A percentile compares a stretch with the other conserved stretches of the same genome.
Conservation (phyloP, 2,113 vertebrate genomes). For the Solenodon paradoxus region DNA sequence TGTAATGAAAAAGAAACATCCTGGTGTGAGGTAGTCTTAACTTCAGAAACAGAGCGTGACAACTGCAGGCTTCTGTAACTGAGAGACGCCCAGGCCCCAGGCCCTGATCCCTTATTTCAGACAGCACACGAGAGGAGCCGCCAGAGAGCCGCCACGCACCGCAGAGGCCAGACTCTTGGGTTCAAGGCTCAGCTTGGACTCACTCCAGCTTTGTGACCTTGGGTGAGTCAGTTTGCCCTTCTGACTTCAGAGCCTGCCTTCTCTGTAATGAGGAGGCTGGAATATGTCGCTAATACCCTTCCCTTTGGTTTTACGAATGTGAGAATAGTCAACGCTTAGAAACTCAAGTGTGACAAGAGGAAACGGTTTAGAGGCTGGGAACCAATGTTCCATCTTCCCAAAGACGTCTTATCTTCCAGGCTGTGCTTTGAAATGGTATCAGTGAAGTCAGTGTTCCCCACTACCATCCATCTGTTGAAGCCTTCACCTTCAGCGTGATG, state of each 20-base stretch:
- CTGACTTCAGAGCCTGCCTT: background rate
- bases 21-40: background rate
- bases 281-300: background rate
- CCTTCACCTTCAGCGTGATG: background rate
- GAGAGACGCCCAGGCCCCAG: background rate
- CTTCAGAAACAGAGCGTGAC: background rate
- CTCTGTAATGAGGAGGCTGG: background rate
- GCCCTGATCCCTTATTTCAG: background rate
- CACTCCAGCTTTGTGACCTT: background rate
- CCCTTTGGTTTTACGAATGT: background rate
- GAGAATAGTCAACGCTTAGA: background rate
- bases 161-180: background rate
- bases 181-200: background rate
- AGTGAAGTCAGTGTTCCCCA: background rate
- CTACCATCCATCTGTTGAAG: background rate
- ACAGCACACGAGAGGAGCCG: background rate
- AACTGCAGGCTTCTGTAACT: background rate
- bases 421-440: background rate
- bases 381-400: background rate
- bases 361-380: background rate
- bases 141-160: rapidly evolving
- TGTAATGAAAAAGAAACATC: conserved; percentile 29
- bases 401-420: background rate
- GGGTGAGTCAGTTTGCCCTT: background rate
- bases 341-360: background rate